Evolutionary conservation across 1,140 invertebrate species (phyloP), one percentile per base, ranked within the genome.

Genomic region (Andricus grossulariae): DNA sequence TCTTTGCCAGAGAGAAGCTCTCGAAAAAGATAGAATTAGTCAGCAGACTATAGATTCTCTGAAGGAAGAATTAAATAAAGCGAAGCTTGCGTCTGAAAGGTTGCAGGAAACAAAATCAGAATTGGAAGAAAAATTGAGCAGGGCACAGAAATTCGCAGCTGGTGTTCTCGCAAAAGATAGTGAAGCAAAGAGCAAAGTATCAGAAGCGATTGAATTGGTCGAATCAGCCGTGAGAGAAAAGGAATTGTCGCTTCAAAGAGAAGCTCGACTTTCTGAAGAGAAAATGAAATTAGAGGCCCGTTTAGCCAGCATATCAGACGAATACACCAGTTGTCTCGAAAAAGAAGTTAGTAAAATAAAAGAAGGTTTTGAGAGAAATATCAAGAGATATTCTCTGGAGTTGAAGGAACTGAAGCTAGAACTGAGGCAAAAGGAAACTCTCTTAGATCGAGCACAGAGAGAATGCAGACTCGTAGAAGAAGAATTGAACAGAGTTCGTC

Each of bases 401-500:
- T 90, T 91, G 7, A 88, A 90, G 71, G 89, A 90, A 72, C 71
- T 91, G 7, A 91, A 90, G 79, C 19, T 86, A 6, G 86, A 90
- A 74, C 84, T 93, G 12, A 82, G 84, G 25, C 85, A 91, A 3
- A 90, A 90, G 55, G 71, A 50, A n/a, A 87, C 74, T 0, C 39
- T 85, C 5, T 55, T 85, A 3, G 87, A 92, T 72, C 79, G 86
- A 72, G 55, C 81, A 1, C 84, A 91, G 75, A 92, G 92, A 74
- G 93, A 94, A 80, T 91, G 85, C 51, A 90, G 90, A 88, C 83
- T 93, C 57, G 80, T 92, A 0, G 90, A 93, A 84, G 90, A 92
- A 71, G 88, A 92, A 71, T 85, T 93, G 25, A 90, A 92, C 25
- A 92, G 87, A 79, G 83, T 89, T 49, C 77, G 89, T 50, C 88